These are phyloP conservation scores for Rhegmatorhina hoffmannsi DNA, from an alignment of 2,113 vertebrate species.

Conservation along the genomic window DNA sequence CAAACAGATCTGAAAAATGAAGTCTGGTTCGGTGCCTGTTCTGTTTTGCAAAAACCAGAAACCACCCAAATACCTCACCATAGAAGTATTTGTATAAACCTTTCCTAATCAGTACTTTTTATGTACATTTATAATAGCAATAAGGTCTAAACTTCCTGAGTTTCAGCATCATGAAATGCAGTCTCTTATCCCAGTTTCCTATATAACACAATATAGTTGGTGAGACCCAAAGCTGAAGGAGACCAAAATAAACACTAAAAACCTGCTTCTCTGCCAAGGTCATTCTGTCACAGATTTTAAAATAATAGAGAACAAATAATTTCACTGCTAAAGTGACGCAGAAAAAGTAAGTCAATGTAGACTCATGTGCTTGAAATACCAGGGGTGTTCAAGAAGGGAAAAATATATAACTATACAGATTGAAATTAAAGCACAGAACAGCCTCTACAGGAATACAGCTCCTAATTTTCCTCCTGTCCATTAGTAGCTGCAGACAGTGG, in stretches of 20 bases:
- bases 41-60: not conserved
- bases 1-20: not conserved
- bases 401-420: not conserved
- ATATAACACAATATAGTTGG: slow-evolving; percentile 15
- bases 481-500: not conserved
- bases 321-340: not conserved
- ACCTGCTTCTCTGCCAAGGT: not conserved
- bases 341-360: not conserved
- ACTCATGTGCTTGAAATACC: not conserved
- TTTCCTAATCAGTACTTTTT: not conserved
- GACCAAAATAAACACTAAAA: slow-evolving; percentile 15
- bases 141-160: not conserved
- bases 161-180: not conserved
- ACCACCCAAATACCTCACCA: not conserved
- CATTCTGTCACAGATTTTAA: not conserved
- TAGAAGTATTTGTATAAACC: not conserved
- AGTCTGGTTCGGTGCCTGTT: not conserved
- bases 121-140: not conserved
- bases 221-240: not conserved
- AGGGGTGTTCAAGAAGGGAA: not conserved
- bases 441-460: not conserved
- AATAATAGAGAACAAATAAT: not conserved
- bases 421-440: not conserved
- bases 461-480: not conserved
- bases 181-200: not conserved